Base-by-base conservation (phyloP, 2,113 vertebrate genomes). In the Hemiprocne comata region DNA sequence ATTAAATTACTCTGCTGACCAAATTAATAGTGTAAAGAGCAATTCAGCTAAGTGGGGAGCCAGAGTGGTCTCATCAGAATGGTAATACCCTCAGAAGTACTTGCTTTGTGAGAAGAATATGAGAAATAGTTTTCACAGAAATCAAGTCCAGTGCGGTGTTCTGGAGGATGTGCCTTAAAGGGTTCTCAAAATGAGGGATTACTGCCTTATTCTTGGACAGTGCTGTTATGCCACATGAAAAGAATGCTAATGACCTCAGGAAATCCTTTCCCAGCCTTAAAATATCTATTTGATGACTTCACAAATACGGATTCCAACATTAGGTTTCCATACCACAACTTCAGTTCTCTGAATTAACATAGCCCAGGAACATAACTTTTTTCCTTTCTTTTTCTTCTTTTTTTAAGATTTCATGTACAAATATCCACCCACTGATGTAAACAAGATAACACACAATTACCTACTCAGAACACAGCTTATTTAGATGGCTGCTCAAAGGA, bases 201-300 rank as follows among this genome's bases (percentile, higher is more conserved):
- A 90, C 90, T 90, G 89, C 95, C 46, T 92, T 87, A 76, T 93
- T 91, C 81, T 73, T 94, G 94, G 96, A 88, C 89, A 93, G 89
- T 66, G 46, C 94, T 85, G 64, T 58, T 70, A 62, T 80, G 91
- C 96, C 96, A 97, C 96, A 96, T 96, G 93, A 96, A 97, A 97
- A 95, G 95, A 95, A 97, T 96, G 93, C 84, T 80, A 96, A 97
- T 86, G 96, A 95, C 96, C 94, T 91, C 96, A 96, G 96, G 97
- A 97, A 97, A 96, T 97, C 95, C 96, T 95, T 83, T 75, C 94
- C 94, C 93, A 95, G 95, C 87, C 94, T 96, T 97, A 95, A 96
- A 97, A 95, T 96, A 97, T 94, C 94, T 96, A 72, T 76, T 94
- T 92, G 87, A 80, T 97, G 96, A 97, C 91, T 95, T 97, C 96